Evolutionary conservation across 2,888 invertebrate species (phyloP), one percentile per base, ranked within the genome.

Genomic region (Melanophora roralis): DNA sequence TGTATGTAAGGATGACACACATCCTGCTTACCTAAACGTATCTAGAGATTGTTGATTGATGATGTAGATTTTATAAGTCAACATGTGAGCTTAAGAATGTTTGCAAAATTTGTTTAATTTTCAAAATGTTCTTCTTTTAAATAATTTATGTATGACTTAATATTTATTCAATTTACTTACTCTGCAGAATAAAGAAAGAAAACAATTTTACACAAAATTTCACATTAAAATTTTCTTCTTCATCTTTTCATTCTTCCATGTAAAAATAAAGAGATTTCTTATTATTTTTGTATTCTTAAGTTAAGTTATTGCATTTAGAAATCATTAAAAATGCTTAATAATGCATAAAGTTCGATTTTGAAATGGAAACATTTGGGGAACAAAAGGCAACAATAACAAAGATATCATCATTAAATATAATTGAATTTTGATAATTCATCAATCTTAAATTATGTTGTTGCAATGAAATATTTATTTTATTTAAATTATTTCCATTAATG

Each of bases 71-170:
- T 51, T 51, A 9, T 34, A 11, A 34, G n/a, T 19, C 8, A 19
- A 9, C 19, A n/a, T 55, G 7, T 21, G 12, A 49, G 23, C 38
- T 21, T 12, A 16, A 47, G 16, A 59, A 60, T 38, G 16, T 60
- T 59, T 34, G 34, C 21, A 14, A 51, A 71, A 60, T 59, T 68
- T 57, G 34, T 45, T 47, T 57, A 45, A 57, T 57, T 60, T 71
- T 40, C 16, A 43, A 60, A 59, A 49, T 51, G 60, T 60, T 49
- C 38, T 49, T 32, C 16, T 60, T 36, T n/a, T 14, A 45, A 16
- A 74, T 57, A 59, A 65, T 74, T 65, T 65, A 74, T 65, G 19
- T 65, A 74, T 65, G 19, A 59, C 65, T 49, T 74, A 32, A 34
- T 47, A 59, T 69, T 69, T 59, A 12, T 49, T 57, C 36, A 69